phyloP scores from a whole-genome alignment of 2,888 invertebrate species.

The Spialia ferax region DNA sequence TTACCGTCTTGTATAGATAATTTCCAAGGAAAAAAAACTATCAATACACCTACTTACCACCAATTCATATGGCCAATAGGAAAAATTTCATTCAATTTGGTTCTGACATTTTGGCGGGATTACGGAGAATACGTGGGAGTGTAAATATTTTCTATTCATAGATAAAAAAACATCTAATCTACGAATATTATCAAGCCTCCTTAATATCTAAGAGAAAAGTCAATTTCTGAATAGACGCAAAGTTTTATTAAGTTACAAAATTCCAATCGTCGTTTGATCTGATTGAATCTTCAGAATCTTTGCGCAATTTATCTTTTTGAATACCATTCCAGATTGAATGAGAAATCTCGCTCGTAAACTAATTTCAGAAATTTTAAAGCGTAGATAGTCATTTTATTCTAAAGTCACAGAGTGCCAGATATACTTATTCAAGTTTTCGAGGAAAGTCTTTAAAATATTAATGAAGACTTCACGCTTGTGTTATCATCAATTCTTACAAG shows the following conservation, averaged over 20 bases:
- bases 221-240: conserved; percentile 5
- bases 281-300: conserved; percentile 9
- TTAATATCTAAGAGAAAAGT: background rate
- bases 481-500: conserved; percentile 2
- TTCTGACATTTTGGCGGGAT: too few relatives aligned
- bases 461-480: background rate
- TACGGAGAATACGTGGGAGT: too few relatives aligned
- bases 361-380: background rate
- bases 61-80: too few relatives aligned
- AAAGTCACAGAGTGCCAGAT: background rate
- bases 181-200: background rate
- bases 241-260: conserved; percentile 8
- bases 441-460: background rate
- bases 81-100: too few relatives aligned
- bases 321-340: background rate
- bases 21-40: too few relatives aligned
- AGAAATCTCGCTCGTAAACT: background rate
- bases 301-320: conserved; percentile 3
- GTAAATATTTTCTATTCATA: too few relatives aligned
- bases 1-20: too few relatives aligned
- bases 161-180: too few relatives aligned
- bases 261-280: conserved; percentile 11
- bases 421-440: background rate
- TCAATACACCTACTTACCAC: too few relatives aligned
- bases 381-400: background rate